Conservation (phyloP, 2,113 vertebrate genomes). For the Thunnus maccoyii region DNA sequence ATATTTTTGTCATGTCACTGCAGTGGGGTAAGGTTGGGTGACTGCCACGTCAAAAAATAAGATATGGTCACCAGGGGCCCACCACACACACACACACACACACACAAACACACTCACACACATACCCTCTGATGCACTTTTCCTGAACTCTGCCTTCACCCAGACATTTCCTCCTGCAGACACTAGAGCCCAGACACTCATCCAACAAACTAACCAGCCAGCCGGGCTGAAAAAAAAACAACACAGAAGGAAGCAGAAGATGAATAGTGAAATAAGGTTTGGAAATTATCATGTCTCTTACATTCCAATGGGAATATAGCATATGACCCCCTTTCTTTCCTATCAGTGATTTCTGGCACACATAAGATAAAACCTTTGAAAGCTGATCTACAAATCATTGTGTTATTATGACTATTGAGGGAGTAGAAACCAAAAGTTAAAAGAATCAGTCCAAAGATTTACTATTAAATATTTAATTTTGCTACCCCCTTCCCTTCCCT, state of each 20-base stretch:
- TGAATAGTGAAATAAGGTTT: slow-evolving; percentile 60
- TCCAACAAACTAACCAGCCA: slow-evolving; percentile 61
- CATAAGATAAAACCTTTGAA: slow-evolving; percentile 76
- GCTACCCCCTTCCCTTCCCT: neutral
- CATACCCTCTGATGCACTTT: slow-evolving; percentile 64
- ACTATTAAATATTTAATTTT: slow-evolving; percentile 47
- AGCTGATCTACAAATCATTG: slow-evolving; percentile 76
- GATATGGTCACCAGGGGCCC: slow-evolving; percentile 32
- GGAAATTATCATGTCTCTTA: slow-evolving; percentile 69
- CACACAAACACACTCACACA: slow-evolving; percentile 11
- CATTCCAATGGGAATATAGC: slow-evolving; percentile 74
- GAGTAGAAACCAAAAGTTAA: slow-evolving; percentile 59
- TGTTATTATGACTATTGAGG: slow-evolving; percentile 68
- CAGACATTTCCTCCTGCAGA: slow-evolving; percentile 60
- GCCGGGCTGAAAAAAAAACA: slow-evolving; percentile 44
- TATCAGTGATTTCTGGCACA: slow-evolving; percentile 77
- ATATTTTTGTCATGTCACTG: slow-evolving; percentile 23
- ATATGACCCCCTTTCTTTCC: slow-evolving; percentile 37
- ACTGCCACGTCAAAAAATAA: slow-evolving; percentile 66
- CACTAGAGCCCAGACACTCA: slow-evolving; percentile 57
- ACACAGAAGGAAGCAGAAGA: slow-evolving; percentile 67
- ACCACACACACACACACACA: slow-evolving; percentile 33
- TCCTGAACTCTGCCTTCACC: slow-evolving; percentile 71
- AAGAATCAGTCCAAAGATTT: slow-evolving; percentile 63
- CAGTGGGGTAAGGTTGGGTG: slow-evolving; percentile 51